A percentile compares a stretch with the other conserved stretches of the same genome.
Evolutionary conservation across 2,113 vertebrate species (phyloP).

Genomic region (Mormoops blainvillei): DNA sequence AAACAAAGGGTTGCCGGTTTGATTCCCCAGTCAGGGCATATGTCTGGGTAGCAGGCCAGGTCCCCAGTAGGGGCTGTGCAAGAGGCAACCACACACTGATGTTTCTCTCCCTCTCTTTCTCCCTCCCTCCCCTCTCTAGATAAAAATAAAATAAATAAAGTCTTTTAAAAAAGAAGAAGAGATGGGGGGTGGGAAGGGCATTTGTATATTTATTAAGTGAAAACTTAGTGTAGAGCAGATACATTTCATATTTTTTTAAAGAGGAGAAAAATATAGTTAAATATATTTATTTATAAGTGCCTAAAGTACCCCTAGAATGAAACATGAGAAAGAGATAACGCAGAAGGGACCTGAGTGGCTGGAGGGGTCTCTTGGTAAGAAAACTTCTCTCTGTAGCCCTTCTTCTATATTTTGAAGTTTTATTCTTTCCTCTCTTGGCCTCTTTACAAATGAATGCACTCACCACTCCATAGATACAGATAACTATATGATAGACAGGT

Average conservation of each 20-base stretch:
- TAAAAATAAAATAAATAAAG: too few species aligned
- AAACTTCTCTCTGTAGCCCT: background rate
- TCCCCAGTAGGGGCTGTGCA: too few species aligned
- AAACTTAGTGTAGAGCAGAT: background rate
- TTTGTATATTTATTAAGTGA: background rate
- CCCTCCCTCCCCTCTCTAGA: too few species aligned
- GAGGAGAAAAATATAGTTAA: background rate
- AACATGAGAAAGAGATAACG: background rate
- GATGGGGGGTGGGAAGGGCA: too few species aligned
- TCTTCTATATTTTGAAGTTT: background rate
- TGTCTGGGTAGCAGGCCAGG: too few species aligned
- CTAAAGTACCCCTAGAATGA: background rate
- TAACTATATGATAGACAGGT: background rate
- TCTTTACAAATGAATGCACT: background rate
- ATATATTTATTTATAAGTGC: background rate
- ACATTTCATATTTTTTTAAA: background rate
- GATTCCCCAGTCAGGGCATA: too few species aligned
- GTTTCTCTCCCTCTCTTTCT: too few species aligned
- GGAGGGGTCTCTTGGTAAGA: background rate
- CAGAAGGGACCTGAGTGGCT: background rate
- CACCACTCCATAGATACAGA: background rate
- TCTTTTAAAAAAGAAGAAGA: background rate
- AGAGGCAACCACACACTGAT: too few species aligned
- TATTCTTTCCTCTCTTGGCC: background rate
- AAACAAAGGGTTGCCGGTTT: too few species aligned